Percentiles rank a stretch among this genome's conserved stretches.
Conservation (phyloP, 2,888 invertebrate species). For the Crioceris asparagi region DNA sequence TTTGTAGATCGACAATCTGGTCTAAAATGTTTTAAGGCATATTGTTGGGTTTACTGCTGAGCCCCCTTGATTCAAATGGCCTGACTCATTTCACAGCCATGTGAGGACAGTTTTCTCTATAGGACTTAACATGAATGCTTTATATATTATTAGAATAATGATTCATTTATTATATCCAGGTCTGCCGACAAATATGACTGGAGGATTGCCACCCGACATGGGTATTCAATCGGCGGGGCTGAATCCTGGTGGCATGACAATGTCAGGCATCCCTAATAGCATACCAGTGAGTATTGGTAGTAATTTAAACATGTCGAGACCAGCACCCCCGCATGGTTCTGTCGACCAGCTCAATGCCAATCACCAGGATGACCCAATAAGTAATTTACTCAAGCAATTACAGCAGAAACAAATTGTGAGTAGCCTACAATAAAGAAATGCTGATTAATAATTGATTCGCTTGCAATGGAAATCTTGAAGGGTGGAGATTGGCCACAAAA, state of each 20-base stretch:
- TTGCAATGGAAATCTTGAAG: no score
- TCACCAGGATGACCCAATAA: slow-evolving; percentile 39
- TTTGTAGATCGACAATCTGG: no score
- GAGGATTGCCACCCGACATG: neutral
- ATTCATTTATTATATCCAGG: no score
- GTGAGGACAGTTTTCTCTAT: no score
- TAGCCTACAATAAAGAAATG: no score
- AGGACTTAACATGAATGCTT: no score
- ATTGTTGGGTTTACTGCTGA: no score
- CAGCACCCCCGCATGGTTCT: slow-evolving; percentile 21
- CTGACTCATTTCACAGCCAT: no score
- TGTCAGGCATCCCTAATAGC: slow-evolving; percentile 17
- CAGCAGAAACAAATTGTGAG: slow-evolving; percentile 34
- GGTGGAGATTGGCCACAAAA: slow-evolving; percentile 34
- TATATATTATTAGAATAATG: no score
- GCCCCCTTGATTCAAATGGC: no score
- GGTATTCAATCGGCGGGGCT: slow-evolving; percentile 3
- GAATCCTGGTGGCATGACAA: slow-evolving; percentile 15
- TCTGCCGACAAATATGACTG: neutral
- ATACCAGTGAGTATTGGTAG: slow-evolving; percentile 18
- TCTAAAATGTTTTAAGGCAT: no score
- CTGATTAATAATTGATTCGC: neutral
- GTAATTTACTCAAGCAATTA: slow-evolving; percentile 42
- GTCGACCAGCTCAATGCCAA: slow-evolving; percentile 3
- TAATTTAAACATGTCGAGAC: slow-evolving; percentile 21